Percentiles rank a stretch among this genome's conserved stretches.
These are phyloP conservation scores for Malachius bipustulatus DNA, from an alignment of 2,888 invertebrate genomes.

Conservation along the genomic window DNA sequence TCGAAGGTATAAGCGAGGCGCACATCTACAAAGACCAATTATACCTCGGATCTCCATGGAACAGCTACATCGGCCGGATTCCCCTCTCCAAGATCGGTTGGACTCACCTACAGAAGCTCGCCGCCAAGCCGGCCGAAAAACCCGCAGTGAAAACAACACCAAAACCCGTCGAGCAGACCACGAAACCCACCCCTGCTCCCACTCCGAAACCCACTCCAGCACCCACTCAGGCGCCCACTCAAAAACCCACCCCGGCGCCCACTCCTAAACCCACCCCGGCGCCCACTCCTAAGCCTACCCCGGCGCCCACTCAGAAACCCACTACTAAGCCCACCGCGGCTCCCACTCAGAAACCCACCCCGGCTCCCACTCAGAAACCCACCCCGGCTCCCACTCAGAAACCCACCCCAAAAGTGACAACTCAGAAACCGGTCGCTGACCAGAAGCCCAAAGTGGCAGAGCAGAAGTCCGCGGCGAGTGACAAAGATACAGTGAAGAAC, in stretches of 20 bases:
- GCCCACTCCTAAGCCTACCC: slow-evolving; percentile 14
- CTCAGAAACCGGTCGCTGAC: too few species aligned
- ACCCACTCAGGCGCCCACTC: slow-evolving; percentile 15
- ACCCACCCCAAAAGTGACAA: slow-evolving; percentile 5
- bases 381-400: slow-evolving; percentile 12
- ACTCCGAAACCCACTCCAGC: slow-evolving; percentile 18
- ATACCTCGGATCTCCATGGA: slow-evolving; percentile 57
- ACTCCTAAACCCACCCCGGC: slow-evolving; percentile 18
- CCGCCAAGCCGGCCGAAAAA: slow-evolving; percentile 13
- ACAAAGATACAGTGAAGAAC: too few species aligned
- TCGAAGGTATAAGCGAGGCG: slow-evolving; percentile 50
- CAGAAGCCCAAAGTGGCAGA: too few species aligned
- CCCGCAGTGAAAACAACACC: slow-evolving; percentile 17
- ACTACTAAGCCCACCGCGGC: slow-evolving; percentile 23
- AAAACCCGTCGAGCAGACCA: slow-evolving; percentile 16
- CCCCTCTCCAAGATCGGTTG: slow-evolving; percentile 42
- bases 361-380: slow-evolving; percentile 17
- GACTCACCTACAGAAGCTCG: slow-evolving; percentile 22
- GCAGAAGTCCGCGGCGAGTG: too few species aligned
- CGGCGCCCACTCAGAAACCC: slow-evolving; percentile 21
- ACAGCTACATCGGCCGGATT: slow-evolving; percentile 52
- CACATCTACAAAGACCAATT: slow-evolving; percentile 52
- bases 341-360: slow-evolving; percentile 20
- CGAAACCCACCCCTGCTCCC: slow-evolving; percentile 22
- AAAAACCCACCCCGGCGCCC: slow-evolving; percentile 20